These are phyloP conservation scores for Tringa solitaria DNA, from an alignment of 2,113 vertebrate species.

Conservation along the genomic window DNA sequence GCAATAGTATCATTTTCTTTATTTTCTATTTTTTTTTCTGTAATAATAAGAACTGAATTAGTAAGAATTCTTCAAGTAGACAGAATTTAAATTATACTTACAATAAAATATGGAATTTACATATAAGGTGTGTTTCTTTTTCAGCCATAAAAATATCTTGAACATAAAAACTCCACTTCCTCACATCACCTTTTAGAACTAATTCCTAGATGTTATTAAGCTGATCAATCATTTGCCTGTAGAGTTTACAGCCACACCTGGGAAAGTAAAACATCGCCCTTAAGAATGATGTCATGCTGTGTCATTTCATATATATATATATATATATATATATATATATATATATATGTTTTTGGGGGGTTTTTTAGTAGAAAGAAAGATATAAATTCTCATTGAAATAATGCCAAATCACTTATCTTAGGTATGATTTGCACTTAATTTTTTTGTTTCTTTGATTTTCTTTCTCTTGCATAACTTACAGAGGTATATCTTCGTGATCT, in stretches of 20 bases:
- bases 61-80: not conserved
- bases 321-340: not conserved
- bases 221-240: not conserved
- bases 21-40: not conserved
- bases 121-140: not conserved
- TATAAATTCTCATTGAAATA: not conserved
- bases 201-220: not conserved
- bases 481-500: not conserved
- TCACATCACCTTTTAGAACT: not conserved
- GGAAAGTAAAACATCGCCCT: not conserved
- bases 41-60: not conserved
- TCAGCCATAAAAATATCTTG: not conserved
- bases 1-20: not conserved
- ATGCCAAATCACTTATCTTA: not conserved
- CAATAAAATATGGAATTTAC: not conserved
- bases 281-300: not conserved
- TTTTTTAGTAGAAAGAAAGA: not conserved
- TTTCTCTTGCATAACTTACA: not conserved
- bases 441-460: not conserved
- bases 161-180: not conserved
- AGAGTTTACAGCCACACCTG: not conserved
- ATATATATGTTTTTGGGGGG: rapidly evolving
- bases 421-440: not conserved
- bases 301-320: rapidly evolving
- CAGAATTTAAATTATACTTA: not conserved